Base-by-base conservation (phyloP, 2,797 vertebrate species). In the Sarcophilus harrisii region DNA sequence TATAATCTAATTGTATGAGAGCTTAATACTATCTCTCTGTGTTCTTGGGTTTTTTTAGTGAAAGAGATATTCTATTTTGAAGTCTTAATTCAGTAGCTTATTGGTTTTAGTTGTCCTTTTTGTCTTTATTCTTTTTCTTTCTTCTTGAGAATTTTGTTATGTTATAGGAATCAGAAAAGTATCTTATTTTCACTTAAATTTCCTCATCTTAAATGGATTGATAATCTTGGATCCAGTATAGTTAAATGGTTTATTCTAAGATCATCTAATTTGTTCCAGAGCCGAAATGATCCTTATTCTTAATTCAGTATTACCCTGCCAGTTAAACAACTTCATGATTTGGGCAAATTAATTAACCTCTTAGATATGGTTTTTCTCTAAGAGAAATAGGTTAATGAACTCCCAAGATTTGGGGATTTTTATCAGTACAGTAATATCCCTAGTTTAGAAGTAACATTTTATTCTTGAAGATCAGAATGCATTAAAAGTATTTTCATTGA, bases 171-270 rank as follows among this genome's bases (percentile, higher is more conserved):
- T 87, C 30, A 93, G 90, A 90, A 52, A 91, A 57, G 4, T 91
- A 18, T 92, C 89, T 13, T 21, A 5, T 94, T 96, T 62, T 90
- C 4, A 30, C 73, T 93, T 90, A 91, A 81, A 5, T 95, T 66
- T 95, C 28, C 38, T 52, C 30, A 81, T 45, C 96, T 96, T 94
- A n/a, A 73, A 73, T 38, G 38, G 18, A 45, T 81, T 81, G 73
- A 81, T 45, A 24, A 81, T 10, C 3, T 81, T 24, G 45, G 18
- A 81, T 21, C n/a, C 66, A 24, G 2, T 81, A 81, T 1, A 5
- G 6, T 45, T 45, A 45, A 73, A 73, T 38, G 6, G 66, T 18
- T 49, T 87, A 49, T 87, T 21, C 38, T 27, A 27, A 45, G 8
- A 2, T 81, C 21, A 81, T 12, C 45, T 3, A 27, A 38, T 87